Percentiles rank a stretch among this genome's conserved stretches.
Evolutionary conservation across 64 coral and sea anemone species (phyloP).

Genomic region (Montipora cactus): DNA sequence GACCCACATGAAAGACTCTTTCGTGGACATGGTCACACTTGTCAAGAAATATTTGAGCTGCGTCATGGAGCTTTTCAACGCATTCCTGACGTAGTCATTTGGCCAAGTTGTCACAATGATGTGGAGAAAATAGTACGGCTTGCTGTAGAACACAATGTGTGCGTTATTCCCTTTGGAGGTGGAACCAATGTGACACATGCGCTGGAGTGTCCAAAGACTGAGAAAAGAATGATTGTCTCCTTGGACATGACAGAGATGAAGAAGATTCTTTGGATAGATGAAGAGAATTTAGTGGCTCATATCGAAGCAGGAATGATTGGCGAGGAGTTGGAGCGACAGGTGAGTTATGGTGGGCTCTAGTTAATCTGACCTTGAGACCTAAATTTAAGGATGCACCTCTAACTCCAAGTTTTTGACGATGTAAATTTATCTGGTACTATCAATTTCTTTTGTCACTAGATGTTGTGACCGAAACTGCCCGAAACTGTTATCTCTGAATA

Average conservation of each 20-base stretch:
- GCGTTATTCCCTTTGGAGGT: constrained; percentile 98
- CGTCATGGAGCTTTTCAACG: constrained; percentile 87
- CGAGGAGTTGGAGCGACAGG: constrained; percentile 89
- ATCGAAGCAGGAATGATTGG: constrained; percentile 99
- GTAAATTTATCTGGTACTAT: no score
- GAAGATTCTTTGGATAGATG: constrained; percentile 94
- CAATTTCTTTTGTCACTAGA: no score
- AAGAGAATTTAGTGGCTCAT: constrained; percentile 86
- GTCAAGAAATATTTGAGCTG: constrained; percentile 94
- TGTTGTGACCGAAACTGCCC: no score
- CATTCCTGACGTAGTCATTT: constrained; percentile 97
- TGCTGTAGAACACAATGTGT: constrained; percentile 87
- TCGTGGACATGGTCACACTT: constrained; percentile 96
- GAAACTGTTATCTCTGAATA: no score
- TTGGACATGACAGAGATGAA: constrained; percentile 99
- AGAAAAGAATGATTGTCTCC: constrained; percentile 95
- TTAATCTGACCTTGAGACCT: no score
- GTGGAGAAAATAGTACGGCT: constrained; percentile 82
- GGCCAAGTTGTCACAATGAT: constrained; percentile 94
- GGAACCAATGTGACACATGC: constrained; percentile 97
- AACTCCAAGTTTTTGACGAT: no score
- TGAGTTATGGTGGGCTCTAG: not conserved
- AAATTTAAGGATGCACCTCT: no score
- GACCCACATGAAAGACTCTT: constrained; percentile 88
- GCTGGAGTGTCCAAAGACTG: constrained; percentile 81